A percentile compares a stretch with the other conserved stretches of the same genome.
These are phyloP conservation scores for Felis chaus DNA, from an alignment of 2,113 vertebrate species.

Conservation along the genomic window DNA sequence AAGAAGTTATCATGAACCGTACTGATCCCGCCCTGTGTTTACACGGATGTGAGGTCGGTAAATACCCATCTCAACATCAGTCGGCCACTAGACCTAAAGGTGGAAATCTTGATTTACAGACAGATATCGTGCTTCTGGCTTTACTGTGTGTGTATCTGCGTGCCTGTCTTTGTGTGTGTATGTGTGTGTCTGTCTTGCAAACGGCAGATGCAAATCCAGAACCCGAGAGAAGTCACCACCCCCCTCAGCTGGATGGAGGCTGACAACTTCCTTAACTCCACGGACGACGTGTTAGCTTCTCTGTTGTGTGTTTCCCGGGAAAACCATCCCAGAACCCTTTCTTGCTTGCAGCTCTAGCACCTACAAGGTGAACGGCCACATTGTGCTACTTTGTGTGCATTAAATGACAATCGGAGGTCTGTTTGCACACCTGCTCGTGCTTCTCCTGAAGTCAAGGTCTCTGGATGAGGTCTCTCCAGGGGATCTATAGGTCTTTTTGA, in stretches of 20 bases:
- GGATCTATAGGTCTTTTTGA: neutral
- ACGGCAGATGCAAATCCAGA: neutral
- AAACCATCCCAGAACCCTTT: neutral
- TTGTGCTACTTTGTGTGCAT: neutral
- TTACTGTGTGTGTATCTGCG: neutral
- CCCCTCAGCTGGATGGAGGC: neutral
- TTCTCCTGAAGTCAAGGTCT: neutral
- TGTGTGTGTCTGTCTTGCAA: neutral
- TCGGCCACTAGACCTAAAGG: neutral
- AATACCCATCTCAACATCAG: neutral
- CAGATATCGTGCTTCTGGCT: neutral
- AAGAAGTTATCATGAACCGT: neutral
- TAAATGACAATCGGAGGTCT: neutral
- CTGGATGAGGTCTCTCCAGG: neutral
- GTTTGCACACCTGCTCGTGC: fast-evolving
- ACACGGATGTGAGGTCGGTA: neutral
- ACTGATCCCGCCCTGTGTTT: neutral
- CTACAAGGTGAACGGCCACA: neutral
- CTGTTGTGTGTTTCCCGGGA: neutral
- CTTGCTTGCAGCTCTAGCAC: neutral
- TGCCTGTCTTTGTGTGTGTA: neutral
- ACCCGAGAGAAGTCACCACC: neutral
- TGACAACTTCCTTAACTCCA: constrained; percentile 9
- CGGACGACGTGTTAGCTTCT: neutral
- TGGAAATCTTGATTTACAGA: neutral